These are phyloP conservation scores for Macroglossus sobrinus DNA, from an alignment of 2,113 vertebrate genomes.

Conservation along the genomic window DNA sequence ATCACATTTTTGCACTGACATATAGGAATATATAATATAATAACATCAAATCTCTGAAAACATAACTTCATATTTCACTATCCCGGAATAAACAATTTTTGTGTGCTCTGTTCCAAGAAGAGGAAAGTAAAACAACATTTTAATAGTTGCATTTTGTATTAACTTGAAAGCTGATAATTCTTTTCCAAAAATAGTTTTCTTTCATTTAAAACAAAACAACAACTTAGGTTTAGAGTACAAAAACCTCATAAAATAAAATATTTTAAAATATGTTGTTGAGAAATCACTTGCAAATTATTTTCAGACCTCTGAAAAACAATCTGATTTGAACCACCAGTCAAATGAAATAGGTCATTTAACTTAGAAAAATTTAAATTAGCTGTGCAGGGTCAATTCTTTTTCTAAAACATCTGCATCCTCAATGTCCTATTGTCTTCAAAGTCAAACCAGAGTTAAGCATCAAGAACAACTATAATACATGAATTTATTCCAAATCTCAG, in stretches of 20 bases:
- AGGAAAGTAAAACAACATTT: background rate
- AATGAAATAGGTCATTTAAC: conserved; percentile 78
- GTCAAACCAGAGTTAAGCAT: conserved; percentile 47
- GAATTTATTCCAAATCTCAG: conserved; percentile 18
- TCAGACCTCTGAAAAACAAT: conserved; percentile 55
- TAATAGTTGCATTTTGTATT: background rate
- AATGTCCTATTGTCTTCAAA: conserved; percentile 52
- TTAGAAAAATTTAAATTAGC: conserved; percentile 74
- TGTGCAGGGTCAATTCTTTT: conserved; percentile 57
- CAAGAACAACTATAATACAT: background rate
- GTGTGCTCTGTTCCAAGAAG: background rate
- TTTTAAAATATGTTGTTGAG: background rate
- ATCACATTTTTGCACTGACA: background rate
- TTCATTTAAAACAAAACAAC: background rate
- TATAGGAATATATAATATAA: background rate
- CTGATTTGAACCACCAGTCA: conserved; percentile 44
- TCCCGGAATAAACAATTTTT: background rate
- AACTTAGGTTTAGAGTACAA: background rate
- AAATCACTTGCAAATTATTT: conserved; percentile 46
- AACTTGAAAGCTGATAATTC: conserved; percentile 16
- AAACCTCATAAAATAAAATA: conserved; percentile 28
- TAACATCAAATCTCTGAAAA: conserved; percentile 15
- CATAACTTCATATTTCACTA: background rate
- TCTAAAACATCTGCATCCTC: conserved; percentile 46
- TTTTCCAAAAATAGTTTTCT: conserved; percentile 1